phyloP scores from a whole-genome alignment of 2,797 vertebrate genomes.

The Sebastes melanostomus region DNA sequence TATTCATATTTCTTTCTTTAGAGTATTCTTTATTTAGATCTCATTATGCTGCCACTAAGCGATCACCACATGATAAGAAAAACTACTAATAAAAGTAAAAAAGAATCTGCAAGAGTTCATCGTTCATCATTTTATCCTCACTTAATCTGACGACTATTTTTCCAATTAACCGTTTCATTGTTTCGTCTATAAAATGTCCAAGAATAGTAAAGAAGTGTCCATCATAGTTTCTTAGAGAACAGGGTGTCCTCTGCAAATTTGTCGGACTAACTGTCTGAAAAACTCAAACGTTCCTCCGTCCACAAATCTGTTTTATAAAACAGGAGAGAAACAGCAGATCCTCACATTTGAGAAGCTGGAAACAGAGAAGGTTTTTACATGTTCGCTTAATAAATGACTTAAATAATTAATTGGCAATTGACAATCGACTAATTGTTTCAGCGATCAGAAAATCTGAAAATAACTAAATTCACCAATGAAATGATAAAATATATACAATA shows the following conservation, averaged over 20 bases:
- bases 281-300: neutral
- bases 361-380: neutral
- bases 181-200: neutral
- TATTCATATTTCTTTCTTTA: neutral
- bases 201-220: neutral
- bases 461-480: neutral
- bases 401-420: neutral
- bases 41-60: too few relatives aligned
- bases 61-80: neutral
- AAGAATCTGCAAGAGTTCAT: neutral
- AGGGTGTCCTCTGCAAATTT: neutral
- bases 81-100: neutral
- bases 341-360: neutral
- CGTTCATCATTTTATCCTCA: too few relatives aligned
- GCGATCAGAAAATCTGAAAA: neutral
- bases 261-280: neutral
- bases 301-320: neutral
- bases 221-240: neutral
- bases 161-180: neutral
- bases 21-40: neutral
- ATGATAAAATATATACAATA: accelerated
- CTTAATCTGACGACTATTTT: neutral
- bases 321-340: too few relatives aligned
- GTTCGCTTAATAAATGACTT: too few relatives aligned
- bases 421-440: neutral